Evolutionary conservation across 2,113 vertebrate genomes (phyloP), one percentile per base, ranked within the genome.

Genomic region (Rhinoderma darwinii): DNA sequence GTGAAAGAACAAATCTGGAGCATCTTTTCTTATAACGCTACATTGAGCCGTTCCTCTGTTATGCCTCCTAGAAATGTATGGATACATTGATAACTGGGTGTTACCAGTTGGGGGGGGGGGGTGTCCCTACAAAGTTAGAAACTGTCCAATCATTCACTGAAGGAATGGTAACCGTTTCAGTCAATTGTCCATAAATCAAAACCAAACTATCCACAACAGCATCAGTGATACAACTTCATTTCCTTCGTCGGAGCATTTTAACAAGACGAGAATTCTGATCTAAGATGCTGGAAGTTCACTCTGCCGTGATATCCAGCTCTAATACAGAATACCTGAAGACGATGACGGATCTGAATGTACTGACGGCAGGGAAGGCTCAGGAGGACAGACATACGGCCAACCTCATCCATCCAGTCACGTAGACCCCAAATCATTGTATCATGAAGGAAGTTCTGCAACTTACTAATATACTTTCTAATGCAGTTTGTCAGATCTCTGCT

Each of bases 171-270:
- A n/a, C n/a, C n/a, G n/a, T 82, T 87, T 82, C 77, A 61, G 66
- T 81, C 77, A 87, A 87, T 82, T 77, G 66, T 32, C 85, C 51
- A 70, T 87, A 82, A 82, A 87, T 87, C 85, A 81, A 82, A 87
- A 74, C 50, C 35, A 82, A 87, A 87, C 63, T 82, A 82, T 87
- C 66, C 61, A 77, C 78, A 82, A 81, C 77, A 87, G 85, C 47
- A 56, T 80, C 66, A 6, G 37, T 9, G 27, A 81, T 82, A 82
- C 59, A 59, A 8, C 77, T 74, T 87, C 32, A 87, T 82, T 87
- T 74, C 85, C 85, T 74, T 35, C 4, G 51, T 63, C 77, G 32
- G 35, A 86, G 78, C 47, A 35, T 39, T n/a, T 18, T 56, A 30
- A 70, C 37, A 41, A 43, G 68, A 77, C 50, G 44, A 37, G 56